Evolutionary conservation across 2,888 invertebrate species (phyloP).

Genomic region (Brachyopa scutellaris): DNA sequence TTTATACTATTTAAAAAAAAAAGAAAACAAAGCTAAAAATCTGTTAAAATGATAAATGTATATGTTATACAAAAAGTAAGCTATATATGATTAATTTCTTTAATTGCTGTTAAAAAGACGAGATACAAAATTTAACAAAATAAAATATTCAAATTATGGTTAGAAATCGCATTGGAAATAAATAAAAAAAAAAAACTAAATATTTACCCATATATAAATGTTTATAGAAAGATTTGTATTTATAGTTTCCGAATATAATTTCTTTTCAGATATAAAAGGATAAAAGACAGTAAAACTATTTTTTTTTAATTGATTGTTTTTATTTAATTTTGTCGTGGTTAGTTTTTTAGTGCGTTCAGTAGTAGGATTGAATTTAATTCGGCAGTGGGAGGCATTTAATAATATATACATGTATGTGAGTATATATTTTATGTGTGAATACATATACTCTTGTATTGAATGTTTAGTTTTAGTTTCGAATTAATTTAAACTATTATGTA

Average conservation of each 20-base stretch:
- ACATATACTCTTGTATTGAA: slow-evolving; percentile 38
- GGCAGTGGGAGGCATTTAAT: slow-evolving; percentile 58
- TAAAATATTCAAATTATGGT: slow-evolving; percentile 34
- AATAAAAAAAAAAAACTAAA: slow-evolving; percentile 21
- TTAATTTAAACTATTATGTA: slow-evolving; percentile 69
- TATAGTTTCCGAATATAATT: too few species aligned
- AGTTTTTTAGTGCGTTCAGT: slow-evolving; percentile 34
- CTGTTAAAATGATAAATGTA: slow-evolving; percentile 39
- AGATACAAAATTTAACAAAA: slow-evolving; percentile 17
- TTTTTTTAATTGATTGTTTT: slow-evolving; percentile 16
- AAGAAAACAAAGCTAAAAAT: slow-evolving; percentile 40
- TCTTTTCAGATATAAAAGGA: too few species aligned
- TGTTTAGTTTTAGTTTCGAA: slow-evolving; percentile 61
- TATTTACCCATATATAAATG: slow-evolving; percentile 55
- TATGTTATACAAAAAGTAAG: too few species aligned
- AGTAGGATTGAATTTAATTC: slow-evolving; percentile 70
- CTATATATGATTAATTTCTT: slow-evolving; percentile 51
- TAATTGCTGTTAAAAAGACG: slow-evolving; percentile 40
- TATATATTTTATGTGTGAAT: slow-evolving; percentile 1
- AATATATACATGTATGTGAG: not conserved
- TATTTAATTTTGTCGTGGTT: slow-evolving; percentile 6
- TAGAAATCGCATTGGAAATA: slow-evolving; percentile 34
- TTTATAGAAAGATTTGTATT: slow-evolving; percentile 48
- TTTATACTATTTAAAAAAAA: slow-evolving; percentile 34
- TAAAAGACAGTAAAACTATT: slow-evolving; percentile 38